phyloP scores from a whole-genome alignment of 92 coral and sea anemone genomes.

The Phenganax marumi region DNA sequence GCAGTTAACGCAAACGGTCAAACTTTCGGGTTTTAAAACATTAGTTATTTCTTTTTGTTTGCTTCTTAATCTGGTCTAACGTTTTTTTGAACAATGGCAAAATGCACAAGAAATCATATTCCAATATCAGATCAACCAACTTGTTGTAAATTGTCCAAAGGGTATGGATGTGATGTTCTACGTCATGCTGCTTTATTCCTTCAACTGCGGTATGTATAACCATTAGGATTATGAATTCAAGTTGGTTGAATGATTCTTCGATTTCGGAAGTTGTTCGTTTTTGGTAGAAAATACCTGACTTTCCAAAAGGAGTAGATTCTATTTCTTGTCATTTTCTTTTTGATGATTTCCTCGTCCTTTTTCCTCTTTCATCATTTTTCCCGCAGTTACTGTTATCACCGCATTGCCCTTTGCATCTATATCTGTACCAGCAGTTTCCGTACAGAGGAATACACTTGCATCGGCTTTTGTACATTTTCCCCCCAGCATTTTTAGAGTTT shows the following conservation, averaged over 20 bases:
- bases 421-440: constrained; percentile 42
- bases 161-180: background rate
- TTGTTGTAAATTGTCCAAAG: background rate
- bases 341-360: constrained; percentile 25
- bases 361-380: background rate
- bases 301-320: constrained; percentile 35
- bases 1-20: no score
- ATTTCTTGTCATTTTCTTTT: constrained; percentile 46
- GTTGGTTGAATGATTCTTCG: constrained; percentile 43
- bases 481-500: constrained; percentile 15
- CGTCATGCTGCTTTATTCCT: background rate
- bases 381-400: constrained; percentile 27
- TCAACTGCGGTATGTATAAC: background rate
- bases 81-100: constrained; percentile 5
- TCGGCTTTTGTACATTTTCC: constrained; percentile 39
- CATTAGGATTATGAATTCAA: constrained; percentile 10
- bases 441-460: constrained; percentile 42
- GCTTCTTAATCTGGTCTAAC: background rate
- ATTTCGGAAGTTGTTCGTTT: constrained; percentile 31
- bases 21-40: no score
- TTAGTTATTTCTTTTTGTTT: background rate
- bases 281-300: constrained; percentile 43
- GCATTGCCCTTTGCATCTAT: constrained; percentile 52
- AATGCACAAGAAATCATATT: constrained; percentile 5
- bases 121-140: background rate